Evolutionary conservation across 2,113 vertebrate species (phyloP).

Genomic region (Malurus melanocephalus): DNA sequence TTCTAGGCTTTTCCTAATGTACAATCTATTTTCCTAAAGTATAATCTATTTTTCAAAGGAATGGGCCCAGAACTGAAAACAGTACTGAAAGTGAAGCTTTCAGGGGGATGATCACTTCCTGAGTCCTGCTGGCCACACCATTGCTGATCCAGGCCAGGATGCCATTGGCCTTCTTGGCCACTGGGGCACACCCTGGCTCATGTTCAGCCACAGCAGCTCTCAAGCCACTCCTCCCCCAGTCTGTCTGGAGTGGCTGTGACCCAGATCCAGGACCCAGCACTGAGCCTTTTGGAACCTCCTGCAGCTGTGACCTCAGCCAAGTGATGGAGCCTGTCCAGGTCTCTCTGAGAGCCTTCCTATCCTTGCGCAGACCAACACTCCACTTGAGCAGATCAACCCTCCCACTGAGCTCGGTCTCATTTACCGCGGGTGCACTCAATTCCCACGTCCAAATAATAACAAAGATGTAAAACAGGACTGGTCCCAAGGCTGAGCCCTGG

Average conservation of each 20-base stretch:
- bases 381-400: too few species aligned
- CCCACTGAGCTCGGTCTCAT: rapidly evolving
- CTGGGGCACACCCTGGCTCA: background rate
- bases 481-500: too few species aligned
- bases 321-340: background rate
- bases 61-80: background rate
- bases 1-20: background rate
- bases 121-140: background rate
- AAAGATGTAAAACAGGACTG: background rate
- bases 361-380: too few species aligned
- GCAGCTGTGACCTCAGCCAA: background rate
- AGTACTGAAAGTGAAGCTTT: background rate
- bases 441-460: too few species aligned
- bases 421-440: background rate
- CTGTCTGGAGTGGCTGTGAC: background rate
- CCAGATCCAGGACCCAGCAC: background rate
- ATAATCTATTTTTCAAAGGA: background rate
- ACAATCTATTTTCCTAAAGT: background rate
- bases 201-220: background rate
- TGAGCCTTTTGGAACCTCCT: background rate
- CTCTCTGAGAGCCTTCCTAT: background rate
- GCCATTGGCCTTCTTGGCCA: background rate
- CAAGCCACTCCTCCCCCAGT: background rate
- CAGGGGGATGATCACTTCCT: background rate
- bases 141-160: background rate